Evolutionary conservation across 2,888 invertebrate species (phyloP), one percentile per base, ranked within the genome.

Genomic region (Eustalomyia histrio): DNA sequence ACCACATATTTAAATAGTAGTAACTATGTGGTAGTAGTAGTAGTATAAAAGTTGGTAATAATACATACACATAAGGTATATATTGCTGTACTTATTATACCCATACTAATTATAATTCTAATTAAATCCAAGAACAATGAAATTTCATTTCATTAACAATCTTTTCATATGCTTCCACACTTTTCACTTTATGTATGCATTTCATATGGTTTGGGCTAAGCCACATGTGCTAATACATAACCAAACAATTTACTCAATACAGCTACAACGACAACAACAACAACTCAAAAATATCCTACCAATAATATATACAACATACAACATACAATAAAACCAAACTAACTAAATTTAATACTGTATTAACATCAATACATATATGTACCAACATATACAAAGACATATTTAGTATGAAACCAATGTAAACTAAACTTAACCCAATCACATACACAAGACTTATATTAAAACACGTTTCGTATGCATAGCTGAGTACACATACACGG

Each of bases 81-180:
- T 21, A 21, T 21, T 72, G n/a, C n/a, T n/a, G n/a, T n/a, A n/a
- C n/a, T n/a, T 53, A 78, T 72, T 57, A 69, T 60, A 29, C 58
- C 55, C 29, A 60, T 65, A 78, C 74, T 60, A 81, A 76, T 81
- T 81, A 76, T 76, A 81, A 74, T 69, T 71, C 76, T 81, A 81
- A 81, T 81, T 81, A 81, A 81, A 76, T 73, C 73, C 69, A 60
- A 76, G 74, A 71, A 81, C 76, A 81, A 81, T 76, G 69, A 76
- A 76, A 76, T 68, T 58, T 81, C 76, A 76, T 76, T 76, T 76
- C 67, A 76, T 74, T 76, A 81, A 61, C 76, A 76, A 72, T 50
- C 65, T 67, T 53, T 53, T 43, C 67, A 64, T 24, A 29, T 43
- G 14, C 14, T 43, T 43, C 14, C 21, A 68, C 61, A 57, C 73